Conservation (phyloP, 2,888 invertebrate genomes). For the Cephus sareptanus region DNA sequence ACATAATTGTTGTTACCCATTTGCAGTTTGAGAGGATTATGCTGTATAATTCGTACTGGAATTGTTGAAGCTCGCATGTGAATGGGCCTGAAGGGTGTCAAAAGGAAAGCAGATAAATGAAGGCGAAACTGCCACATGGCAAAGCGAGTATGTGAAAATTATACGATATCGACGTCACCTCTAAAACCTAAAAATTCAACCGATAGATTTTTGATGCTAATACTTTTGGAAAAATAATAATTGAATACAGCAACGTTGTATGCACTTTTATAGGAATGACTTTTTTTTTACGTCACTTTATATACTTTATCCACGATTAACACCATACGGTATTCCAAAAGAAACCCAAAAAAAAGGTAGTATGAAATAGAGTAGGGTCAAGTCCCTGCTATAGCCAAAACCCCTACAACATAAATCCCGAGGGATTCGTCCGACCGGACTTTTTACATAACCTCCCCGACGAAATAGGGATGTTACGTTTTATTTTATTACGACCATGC, state of each 20-base stretch:
- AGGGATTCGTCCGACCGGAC: neutral
- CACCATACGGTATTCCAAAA: neutral
- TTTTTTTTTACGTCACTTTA: neutral
- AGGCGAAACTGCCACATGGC: neutral
- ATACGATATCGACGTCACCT: neutral
- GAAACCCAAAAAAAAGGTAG: neutral
- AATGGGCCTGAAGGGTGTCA: neutral
- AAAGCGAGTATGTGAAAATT: neutral
- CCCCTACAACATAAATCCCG: neutral
- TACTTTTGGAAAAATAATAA: neutral
- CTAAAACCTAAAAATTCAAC: neutral
- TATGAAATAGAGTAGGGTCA: neutral
- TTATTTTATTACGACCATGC: neutral
- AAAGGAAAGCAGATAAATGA: neutral
- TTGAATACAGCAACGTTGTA: neutral
- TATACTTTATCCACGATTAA: neutral
- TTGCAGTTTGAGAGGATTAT: neutral
- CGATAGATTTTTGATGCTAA: neutral
- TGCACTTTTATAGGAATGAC: neutral
- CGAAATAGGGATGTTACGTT: neutral
- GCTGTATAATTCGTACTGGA: neutral
- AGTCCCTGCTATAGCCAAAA: neutral
- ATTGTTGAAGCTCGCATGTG: neutral
- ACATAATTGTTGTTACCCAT: neutral
- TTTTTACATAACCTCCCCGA: neutral